phyloP scores from a whole-genome alignment of 2,797 vertebrate species.

The Lerista edwardsae region DNA sequence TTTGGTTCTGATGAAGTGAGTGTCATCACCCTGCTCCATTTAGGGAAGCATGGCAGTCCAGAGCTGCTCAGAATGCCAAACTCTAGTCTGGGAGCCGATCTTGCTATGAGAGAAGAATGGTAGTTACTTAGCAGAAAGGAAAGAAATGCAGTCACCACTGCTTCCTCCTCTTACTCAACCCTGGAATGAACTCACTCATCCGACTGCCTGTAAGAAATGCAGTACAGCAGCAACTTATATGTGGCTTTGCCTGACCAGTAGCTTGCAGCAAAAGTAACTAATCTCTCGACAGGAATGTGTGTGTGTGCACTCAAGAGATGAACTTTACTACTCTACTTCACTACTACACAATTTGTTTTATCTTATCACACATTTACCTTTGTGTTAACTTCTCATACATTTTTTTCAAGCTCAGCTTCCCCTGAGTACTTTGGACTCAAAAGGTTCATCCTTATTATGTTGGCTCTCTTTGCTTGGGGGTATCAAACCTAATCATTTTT shows the following conservation, averaged over 20 bases:
- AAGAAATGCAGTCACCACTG: not conserved
- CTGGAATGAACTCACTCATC: not conserved
- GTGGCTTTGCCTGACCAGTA: not conserved
- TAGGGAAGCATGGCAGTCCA: not conserved
- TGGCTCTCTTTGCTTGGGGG: not conserved
- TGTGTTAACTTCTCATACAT: no score
- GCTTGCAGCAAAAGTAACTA: no score
- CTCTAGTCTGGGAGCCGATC: not conserved
- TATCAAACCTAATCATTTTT: not conserved
- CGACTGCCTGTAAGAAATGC: not conserved
- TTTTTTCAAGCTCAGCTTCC: no score
- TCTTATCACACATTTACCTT: no score
- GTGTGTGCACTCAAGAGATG: not conserved
- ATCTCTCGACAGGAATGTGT: not conserved
- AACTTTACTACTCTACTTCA: not conserved
- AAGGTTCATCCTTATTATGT: no score
- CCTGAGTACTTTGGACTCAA: not conserved
- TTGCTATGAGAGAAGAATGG: no score
- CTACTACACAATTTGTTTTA: no score
- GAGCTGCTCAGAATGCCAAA: not conserved
- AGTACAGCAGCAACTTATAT: not conserved
- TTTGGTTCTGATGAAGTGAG: not conserved
- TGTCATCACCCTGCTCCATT: no score
- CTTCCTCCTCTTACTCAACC: not conserved
- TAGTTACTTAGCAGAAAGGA: not conserved